Base-by-base conservation (phyloP, 2,888 invertebrate genomes). In the Galerucella calmariensis region DNA sequence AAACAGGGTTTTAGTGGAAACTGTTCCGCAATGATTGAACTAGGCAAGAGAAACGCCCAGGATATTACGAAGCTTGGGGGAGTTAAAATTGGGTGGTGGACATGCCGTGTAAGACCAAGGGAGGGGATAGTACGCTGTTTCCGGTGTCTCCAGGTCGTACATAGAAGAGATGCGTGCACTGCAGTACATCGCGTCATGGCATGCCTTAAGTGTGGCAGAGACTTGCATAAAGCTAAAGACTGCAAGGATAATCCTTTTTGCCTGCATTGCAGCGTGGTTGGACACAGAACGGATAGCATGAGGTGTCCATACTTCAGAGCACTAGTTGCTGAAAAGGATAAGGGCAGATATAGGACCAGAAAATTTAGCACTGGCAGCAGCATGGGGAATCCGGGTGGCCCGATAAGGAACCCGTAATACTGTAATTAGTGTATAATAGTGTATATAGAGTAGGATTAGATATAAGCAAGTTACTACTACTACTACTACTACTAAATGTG, bases 171-270 rank as follows among this genome's bases (percentile, higher is more conserved):
- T 1, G 48, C 53, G 12, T 75, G 72, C 53, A 69, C 16, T 2
- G 75, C 69, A 3, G 35, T 59, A 11, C 73, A 75, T 66, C 63
- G 62, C 9, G 41, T 62, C 11, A 44, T 12, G 4, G 16, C 16
- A 11, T 75, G 75, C 46, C 65, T 62, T 41, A 75, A 69, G 41
- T 75, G 75, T 46, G 75, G 75, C 2, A 59, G 51, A 12, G 61
- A 48, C 5, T 69, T 69, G 11, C 75, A 75, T 44, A 68, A 20
- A 16, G 27, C 66, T 9, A 67, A 51, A 24, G 67, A 72, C 5
- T 75, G 73, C 48, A 16, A 35, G 2, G 66, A 58, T 16, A 46
- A 14, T 5, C 24, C 71, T 24, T 46, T 1, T 0, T 75, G 75
- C 67, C 41, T 62, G 3, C 12, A 62, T 0, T 75, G 72, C 56